These are phyloP conservation scores for Drosophila yakuba DNA, from an alignment of 1,140 invertebrate species.

Conservation along the genomic window DNA sequence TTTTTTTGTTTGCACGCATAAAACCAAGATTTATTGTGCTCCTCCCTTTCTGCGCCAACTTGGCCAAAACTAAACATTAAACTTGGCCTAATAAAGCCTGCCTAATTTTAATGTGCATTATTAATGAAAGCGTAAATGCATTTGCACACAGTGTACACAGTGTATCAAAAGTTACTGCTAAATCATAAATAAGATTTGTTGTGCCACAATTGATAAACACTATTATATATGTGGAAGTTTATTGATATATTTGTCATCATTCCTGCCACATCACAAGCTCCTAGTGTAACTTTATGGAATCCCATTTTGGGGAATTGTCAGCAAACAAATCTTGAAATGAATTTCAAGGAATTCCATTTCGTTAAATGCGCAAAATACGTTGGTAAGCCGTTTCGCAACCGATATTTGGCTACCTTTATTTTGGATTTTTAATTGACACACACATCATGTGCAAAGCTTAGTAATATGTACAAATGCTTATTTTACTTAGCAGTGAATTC, in stretches of 20 bases:
- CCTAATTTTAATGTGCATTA: background rate
- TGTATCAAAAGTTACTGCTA: constrained; percentile 6
- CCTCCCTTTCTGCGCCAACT: background rate
- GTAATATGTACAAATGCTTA: no score
- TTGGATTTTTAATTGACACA: background rate
- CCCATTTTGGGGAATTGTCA: background rate
- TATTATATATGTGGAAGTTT: constrained; percentile 11
- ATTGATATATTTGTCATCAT: constrained; percentile 3
- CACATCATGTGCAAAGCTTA: background rate
- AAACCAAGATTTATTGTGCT: background rate
- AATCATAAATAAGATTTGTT: constrained; percentile 22
- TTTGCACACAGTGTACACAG: background rate
- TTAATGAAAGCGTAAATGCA: constrained; percentile 3
- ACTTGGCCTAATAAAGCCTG: background rate
- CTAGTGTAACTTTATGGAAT: background rate
- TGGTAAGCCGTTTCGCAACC: background rate
- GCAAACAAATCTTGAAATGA: background rate
- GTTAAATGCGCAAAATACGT: no score
- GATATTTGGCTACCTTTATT: background rate
- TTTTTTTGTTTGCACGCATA: background rate
- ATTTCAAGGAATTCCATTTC: background rate
- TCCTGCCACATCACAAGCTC: background rate
- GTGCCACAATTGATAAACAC: constrained; percentile 25
- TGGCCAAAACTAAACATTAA: constrained; percentile 2
- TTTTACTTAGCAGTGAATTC: no score